Evolutionary conservation across 2,113 vertebrate genomes (phyloP).

Genomic region (Lagopus leucura): DNA sequence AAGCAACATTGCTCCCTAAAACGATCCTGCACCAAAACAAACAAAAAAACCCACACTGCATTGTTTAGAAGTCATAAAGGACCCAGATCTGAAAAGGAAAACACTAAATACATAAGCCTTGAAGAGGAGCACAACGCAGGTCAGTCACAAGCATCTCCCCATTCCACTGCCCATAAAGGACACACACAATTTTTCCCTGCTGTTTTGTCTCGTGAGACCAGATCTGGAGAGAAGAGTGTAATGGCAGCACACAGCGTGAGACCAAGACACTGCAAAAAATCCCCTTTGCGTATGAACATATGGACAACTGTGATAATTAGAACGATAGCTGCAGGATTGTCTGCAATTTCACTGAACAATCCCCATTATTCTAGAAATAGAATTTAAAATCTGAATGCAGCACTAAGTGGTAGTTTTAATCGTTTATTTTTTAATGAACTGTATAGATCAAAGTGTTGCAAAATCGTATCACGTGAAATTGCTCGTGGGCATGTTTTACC

Average conservation of each 20-base stretch:
- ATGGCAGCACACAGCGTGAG: conserved; percentile 61
- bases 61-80: neutral
- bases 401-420: conserved; percentile 47
- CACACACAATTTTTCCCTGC: conserved; percentile 38
- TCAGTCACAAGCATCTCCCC: conserved; percentile 12
- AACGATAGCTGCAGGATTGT: conserved; percentile 68
- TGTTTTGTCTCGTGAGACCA: conserved; percentile 41
- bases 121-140: neutral
- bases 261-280: conserved; percentile 61
- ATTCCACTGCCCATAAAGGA: conserved; percentile 26
- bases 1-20: neutral
- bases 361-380: conserved; percentile 70
- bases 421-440: conserved; percentile 67
- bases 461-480: conserved; percentile 16
- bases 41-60: neutral
- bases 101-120: neutral
- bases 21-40: neutral
- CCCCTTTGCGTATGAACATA: conserved; percentile 73
- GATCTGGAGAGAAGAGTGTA: conserved; percentile 21
- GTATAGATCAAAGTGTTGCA: conserved; percentile 30
- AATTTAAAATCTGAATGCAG: conserved; percentile 54
- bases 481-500: conserved; percentile 50
- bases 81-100: neutral
- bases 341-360: conserved; percentile 71
- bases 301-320: conserved; percentile 78